Evolutionary conservation across 2,797 vertebrate genomes (phyloP).

Genomic region (Chrosomus eos): DNA sequence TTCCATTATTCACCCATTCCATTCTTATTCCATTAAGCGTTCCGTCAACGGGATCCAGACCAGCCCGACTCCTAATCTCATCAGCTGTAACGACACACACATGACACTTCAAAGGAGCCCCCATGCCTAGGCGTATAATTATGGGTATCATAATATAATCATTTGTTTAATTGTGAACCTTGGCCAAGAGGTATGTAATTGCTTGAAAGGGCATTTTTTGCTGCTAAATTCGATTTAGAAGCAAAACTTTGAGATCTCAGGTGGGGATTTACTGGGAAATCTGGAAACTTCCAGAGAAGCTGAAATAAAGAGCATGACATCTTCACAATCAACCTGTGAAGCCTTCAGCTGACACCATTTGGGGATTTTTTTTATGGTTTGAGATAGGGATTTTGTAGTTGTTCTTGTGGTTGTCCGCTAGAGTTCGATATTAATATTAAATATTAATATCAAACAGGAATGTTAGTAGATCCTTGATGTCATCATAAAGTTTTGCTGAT

Average conservation of each 20-base stretch:
- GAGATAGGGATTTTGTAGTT: no score
- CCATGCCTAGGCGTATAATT: constrained; percentile 76
- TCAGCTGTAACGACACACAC: constrained; percentile 79
- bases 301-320: background rate
- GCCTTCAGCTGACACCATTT: background rate
- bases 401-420: no score
- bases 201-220: constrained; percentile 67
- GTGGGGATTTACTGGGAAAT: background rate
- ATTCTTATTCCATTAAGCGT: constrained; percentile 78
- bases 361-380: no score
- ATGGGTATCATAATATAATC: constrained; percentile 77
- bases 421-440: no score
- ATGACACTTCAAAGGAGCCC: constrained; percentile 76
- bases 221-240: constrained; percentile 20
- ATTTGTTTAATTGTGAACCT: constrained; percentile 78
- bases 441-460: no score
- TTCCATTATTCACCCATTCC: constrained; percentile 74
- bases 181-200: constrained; percentile 78
- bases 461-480: background rate
- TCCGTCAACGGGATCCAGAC: constrained; percentile 71
- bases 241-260: constrained; percentile 13
- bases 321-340: background rate
- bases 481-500: background rate
- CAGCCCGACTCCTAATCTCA: constrained; percentile 74
- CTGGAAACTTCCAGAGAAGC: background rate